Base-by-base conservation (phyloP, 1,140 invertebrate genomes). In the Plodia interpunctella region DNA sequence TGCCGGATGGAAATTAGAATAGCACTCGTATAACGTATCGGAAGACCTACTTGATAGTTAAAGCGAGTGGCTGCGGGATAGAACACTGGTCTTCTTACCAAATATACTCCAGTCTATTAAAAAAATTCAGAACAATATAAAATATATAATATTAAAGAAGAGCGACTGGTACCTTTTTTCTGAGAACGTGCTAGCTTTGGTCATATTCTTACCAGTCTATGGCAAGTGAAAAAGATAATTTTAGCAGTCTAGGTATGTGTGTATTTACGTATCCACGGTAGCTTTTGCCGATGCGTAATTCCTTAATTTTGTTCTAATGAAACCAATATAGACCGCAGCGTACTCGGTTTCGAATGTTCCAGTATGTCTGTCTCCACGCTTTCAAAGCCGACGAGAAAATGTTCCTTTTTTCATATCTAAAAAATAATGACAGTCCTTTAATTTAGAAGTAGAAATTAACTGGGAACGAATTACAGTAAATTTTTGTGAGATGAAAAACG, bases 11-110 rank as follows among this genome's bases (percentile, higher is more conserved):
- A 25, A 25, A 53, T 25, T 25, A 53, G 51, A 53, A 25, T 25
- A 53, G 51, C 51, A 53, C 51, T 53, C 20, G 51, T 53, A 53
- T 53, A 51, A 51, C 51, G 20, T 13, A 25, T 55, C 56, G 56
- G 56, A 57, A 57, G 56, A 57, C 56, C 56, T 57, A 53, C 51
- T 53, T 25, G 51, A 53, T 21, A 53, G 20, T 25, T 53, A 19
- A 25, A 25, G 51, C 19, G 19, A 53, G 51, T 15, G 38, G 38
- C 38, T 44, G n/a, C 38, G 38, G n/a, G 38, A 11, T 15, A 13
- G 38, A 44, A 44, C 13, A 44, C 15, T 44, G n/a, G 38, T 44
- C 15, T 32, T 15, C 2, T 10, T 0, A 44, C 38, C 13, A 44
- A 44, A 15, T 44, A 17, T 4, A n/a, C 38, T 6, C 13, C 15